Percentiles rank a stretch among this genome's conserved stretches.
Evolutionary conservation across 1,140 invertebrate species (phyloP).

Genomic region (Drosophila jambulina): DNA sequence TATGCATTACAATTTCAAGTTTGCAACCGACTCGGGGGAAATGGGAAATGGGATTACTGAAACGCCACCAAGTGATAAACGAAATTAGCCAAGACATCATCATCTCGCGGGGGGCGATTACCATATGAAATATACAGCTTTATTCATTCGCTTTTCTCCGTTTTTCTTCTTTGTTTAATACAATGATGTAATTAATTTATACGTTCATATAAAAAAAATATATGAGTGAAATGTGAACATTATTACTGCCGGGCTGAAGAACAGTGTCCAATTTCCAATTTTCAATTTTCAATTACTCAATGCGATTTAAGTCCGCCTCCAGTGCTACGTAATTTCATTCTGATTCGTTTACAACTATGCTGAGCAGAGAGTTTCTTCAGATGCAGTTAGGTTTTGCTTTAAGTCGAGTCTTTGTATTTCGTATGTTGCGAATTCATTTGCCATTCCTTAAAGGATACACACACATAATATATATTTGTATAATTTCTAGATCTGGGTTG

Average conservation of each 20-base stretch:
- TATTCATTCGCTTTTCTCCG: constrained; percentile 67
- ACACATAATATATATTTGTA: constrained; percentile 21
- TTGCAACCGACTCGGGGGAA: constrained; percentile 1
- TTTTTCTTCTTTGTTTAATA: constrained; percentile 50
- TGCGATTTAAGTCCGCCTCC: constrained; percentile 37
- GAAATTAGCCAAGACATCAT: constrained; percentile 36
- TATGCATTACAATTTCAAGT: constrained; percentile 51
- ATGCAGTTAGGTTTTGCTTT: constrained; percentile 50
- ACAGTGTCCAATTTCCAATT: constrained; percentile 25
- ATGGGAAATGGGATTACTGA: constrained; percentile 55
- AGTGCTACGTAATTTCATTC: constrained; percentile 23
- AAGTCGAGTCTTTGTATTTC: constrained; percentile 78
- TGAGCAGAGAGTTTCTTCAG: constrained; percentile 72
- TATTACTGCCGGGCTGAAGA: constrained; percentile 5
- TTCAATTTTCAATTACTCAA: constrained; percentile 37
- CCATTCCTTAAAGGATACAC: constrained; percentile 74
- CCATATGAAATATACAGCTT: constrained; percentile 81
- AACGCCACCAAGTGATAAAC: constrained; percentile 29
- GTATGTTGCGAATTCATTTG: constrained; percentile 73
- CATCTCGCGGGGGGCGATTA: constrained; percentile 32
- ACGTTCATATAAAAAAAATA: constrained; percentile 61
- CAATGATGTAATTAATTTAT: constrained; percentile 59
- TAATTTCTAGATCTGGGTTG: constrained; percentile 59
- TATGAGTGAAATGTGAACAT: constrained; percentile 47
- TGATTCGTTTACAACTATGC: constrained; percentile 63